Percentiles rank a stretch among this genome's conserved stretches.
phyloP scores from a whole-genome alignment of 2,797 vertebrate genomes.

The Pogoniulus pusillus region DNA sequence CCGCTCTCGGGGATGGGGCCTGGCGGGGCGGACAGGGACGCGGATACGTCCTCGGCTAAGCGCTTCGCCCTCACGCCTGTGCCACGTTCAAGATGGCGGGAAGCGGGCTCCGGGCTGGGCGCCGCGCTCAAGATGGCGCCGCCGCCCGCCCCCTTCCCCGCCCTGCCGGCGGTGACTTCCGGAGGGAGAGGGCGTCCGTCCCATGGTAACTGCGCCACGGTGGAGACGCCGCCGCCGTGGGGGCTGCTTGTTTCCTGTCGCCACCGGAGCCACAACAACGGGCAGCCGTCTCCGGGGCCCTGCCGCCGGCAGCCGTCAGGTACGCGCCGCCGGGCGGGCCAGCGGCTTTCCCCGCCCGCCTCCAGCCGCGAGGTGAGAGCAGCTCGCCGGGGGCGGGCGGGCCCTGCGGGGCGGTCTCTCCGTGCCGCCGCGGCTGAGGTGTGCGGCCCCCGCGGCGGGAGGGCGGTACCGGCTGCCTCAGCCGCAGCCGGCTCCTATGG shows the following conservation, averaged over 20 bases:
- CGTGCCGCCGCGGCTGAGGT: neutral
- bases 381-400: neutral
- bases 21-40: accelerated
- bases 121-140: constrained; percentile 49
- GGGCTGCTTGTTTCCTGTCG: constrained; percentile 15
- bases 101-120: accelerated
- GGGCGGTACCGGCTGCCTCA: neutral
- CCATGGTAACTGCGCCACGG: constrained; percentile 68
- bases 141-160: neutral
- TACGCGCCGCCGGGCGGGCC: neutral
- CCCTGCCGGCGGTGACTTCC: constrained; percentile 48
- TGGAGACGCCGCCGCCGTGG: constrained; percentile 22
- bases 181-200: constrained; percentile 53
- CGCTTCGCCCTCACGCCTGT: accelerated
- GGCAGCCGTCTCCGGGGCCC: neutral
- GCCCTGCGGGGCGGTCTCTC: neutral
- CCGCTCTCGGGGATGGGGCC: accelerated
- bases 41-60: accelerated
- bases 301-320: neutral
- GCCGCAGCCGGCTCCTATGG: neutral
- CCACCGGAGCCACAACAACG: neutral
- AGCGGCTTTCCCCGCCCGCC: neutral
- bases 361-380: constrained; percentile 13
- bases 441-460: neutral
- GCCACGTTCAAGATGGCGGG: constrained; percentile 46